Base-by-base conservation (phyloP, 1,140 invertebrate species). In the Thaumatotibia leucotreta region DNA sequence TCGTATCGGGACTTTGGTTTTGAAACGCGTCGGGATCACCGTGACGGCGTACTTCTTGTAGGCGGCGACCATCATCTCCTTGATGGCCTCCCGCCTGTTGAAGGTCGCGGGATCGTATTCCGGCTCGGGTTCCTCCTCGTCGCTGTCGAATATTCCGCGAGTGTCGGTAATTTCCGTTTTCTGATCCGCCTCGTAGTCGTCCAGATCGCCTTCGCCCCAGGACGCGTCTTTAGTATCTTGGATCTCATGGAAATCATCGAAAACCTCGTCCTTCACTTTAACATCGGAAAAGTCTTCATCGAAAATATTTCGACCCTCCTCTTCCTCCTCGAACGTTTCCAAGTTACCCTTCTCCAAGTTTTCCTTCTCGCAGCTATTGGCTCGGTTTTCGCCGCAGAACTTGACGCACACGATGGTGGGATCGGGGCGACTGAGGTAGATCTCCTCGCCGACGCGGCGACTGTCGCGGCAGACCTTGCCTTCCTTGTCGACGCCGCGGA, bases 371-470 rank as follows among this genome's bases (percentile, higher is more conserved):
- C n/a, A n/a, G n/a, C n/a, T n/a, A n/a, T n/a, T n/a, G n/a, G 83
- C 66, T 85, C 84, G 88, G 70, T 88, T 80, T 74, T 79, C 77
- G 74, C 88, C 87, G 39, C 84, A 89, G 69, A 88, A 83, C 52
- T 79, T 84, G 10, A 91, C 73, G 67, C 72, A 87, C 2, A 91
- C 78, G 74, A 86, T 77, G 29, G 67, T 64, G 0, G 14, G 35
- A 63, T 63, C 64, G 45, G 71, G 68, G 35, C 67, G 58, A 2
- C 11, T 66, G 32, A 3, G 4, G 32, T 33, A 33, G 4, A 33
- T 4, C 11, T 14, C 14, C 14, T 45, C 17, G 17, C 5, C 39
- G 39, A 45, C 11, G 0, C 17, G 5, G 39, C n/a, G n/a, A n/a
- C n/a, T n/a, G n/a, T n/a, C n/a, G n/a, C n/a, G n/a, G n/a, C n/a